These are phyloP conservation scores for Thaumetopoea pityocampa DNA, from an alignment of 1,140 invertebrate genomes.

Conservation along the genomic window DNA sequence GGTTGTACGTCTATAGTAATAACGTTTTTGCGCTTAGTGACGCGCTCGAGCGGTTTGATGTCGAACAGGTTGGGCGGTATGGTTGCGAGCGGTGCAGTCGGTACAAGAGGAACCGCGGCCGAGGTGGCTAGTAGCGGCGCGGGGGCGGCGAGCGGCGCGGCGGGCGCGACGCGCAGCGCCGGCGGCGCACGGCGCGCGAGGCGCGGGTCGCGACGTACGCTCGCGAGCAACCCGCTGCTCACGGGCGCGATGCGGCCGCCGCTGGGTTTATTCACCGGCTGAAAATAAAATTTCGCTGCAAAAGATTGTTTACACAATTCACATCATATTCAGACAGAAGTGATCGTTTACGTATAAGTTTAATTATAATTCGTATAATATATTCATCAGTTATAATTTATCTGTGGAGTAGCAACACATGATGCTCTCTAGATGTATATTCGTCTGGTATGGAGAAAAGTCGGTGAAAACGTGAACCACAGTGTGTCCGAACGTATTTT, in stretches of 20 bases:
- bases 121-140: conserved; percentile 3
- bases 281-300: no score
- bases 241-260: conserved; percentile 80
- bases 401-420: no score
- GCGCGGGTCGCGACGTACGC: conserved; percentile 63
- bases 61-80: conserved; percentile 59
- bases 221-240: conserved; percentile 78
- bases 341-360: no score
- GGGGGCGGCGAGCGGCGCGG: conserved; percentile 2
- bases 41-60: conserved; percentile 55
- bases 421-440: no score
- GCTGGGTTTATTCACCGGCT: conserved; percentile 45
- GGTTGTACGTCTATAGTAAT: conserved; percentile 59
- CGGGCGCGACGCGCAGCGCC: conserved; percentile 11
- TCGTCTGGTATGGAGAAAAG: no score
- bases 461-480: no score
- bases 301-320: no score
- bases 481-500: no score
- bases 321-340: no score
- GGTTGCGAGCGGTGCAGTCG: conserved; percentile 19
- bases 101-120: not conserved
- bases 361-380: no score
- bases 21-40: conserved; percentile 64
- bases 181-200: conserved; percentile 26
- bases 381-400: no score